These are phyloP conservation scores for Anneissia japonica DNA, from an alignment of 35 echinoderm and acorn worm genomes.

Conservation along the genomic window DNA sequence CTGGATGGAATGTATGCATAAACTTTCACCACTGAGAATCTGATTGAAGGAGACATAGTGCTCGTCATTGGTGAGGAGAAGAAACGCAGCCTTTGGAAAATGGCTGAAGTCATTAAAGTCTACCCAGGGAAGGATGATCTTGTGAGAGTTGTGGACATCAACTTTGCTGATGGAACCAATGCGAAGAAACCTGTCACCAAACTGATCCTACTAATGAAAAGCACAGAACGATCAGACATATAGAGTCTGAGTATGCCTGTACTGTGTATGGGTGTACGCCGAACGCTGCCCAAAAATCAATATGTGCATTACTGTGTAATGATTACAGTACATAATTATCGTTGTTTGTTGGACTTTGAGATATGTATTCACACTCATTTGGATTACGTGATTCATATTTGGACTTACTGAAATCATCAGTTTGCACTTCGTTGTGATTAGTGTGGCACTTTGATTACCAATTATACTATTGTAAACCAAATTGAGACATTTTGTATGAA, in stretches of 20 bases:
- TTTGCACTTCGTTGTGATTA: too few species aligned
- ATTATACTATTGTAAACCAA: neutral
- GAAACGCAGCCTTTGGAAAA: slow-evolving; percentile 38
- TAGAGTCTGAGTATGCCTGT: neutral
- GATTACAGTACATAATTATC: too few species aligned
- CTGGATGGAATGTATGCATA: slow-evolving; percentile 56
- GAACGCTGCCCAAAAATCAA: neutral
- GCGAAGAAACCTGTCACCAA: slow-evolving; percentile 51
- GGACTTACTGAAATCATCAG: too few species aligned
- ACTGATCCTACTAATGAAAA: slow-evolving; percentile 42
- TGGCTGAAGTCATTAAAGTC: slow-evolving; percentile 42
- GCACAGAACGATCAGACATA: slow-evolving; percentile 28
- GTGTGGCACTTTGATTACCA: neutral
- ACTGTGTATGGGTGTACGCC: neutral
- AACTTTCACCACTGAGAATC: slow-evolving; percentile 57
- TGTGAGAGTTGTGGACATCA: slow-evolving; percentile 32
- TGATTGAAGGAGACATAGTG: slow-evolving; percentile 42
- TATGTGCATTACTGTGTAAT: neutral
- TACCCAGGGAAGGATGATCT: slow-evolving; percentile 41
- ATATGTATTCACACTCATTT: too few species aligned
- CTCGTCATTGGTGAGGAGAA: slow-evolving; percentile 29
- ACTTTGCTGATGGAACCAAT: slow-evolving; percentile 21
- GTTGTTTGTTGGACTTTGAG: neutral
- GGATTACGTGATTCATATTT: too few species aligned
- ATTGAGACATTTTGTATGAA: too few species aligned